Evolutionary conservation across 1,140 invertebrate genomes (phyloP), one percentile per base, ranked within the genome.

Genomic region (Bicyclus anynana): DNA sequence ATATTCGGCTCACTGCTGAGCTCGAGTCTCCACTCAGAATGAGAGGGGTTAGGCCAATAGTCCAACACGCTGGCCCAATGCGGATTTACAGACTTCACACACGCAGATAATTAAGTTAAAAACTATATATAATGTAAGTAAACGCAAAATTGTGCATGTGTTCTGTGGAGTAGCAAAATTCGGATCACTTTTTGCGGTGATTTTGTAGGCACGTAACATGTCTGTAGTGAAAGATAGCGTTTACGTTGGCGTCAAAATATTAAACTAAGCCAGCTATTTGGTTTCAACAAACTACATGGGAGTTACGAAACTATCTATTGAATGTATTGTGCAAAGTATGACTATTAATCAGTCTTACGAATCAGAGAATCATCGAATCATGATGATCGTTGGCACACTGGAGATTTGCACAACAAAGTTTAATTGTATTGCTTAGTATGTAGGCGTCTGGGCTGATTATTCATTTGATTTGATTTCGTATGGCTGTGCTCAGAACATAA

Each of bases 271-370:
- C 37, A 10, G 16, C 13, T 17, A 38, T 16, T 35, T 16, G 16
- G 37, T 16, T 38, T 38, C 37, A 38, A 1, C 16, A 38, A 38
- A 38, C 10, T 9, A 17, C 37, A 5, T 5, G 16, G 16, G 37
- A 6, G 37, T 27, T 48, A 27, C 46, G 16, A 26, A 48, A 48
- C 14, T 46, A 4, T 4, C 23, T 23, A n/a, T n/a, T n/a, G n/a
- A n/a, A n/a, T 3, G 37, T 20, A 44, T 44, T 21, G 3, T 20
- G 40, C 6, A 27, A 53, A 53, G 42, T 35, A 51, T 29, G 20
- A 40, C 27, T 18, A 57, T 57, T 57, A 57, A 57, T 57, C 48
- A 46, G 13, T 20, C 7, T 50, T 44, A 29, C 47, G n/a, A 40
- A 50, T 51, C 55, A 26, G 17, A 48, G 48, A 23, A 18, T 44